Percentiles rank a stretch among this genome's conserved stretches.
Conservation (phyloP, 2,113 vertebrate species). For the Stigmatopora argus region DNA sequence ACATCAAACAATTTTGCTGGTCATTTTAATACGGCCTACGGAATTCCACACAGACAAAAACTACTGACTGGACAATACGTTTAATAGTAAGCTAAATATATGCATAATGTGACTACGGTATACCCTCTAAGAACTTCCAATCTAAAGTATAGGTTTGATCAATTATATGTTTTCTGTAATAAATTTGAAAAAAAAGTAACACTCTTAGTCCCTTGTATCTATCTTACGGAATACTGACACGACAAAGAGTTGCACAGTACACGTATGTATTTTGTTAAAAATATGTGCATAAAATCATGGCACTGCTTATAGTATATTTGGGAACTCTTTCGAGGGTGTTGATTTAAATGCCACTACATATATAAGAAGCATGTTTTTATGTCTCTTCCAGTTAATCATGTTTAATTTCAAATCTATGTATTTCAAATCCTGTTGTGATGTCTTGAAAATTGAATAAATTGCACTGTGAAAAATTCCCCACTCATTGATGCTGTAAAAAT, state of each 20-base stretch:
- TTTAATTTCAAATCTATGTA: constrained; percentile 16
- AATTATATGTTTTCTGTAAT: constrained; percentile 1
- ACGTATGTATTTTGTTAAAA: background rate
- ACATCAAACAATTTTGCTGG: background rate
- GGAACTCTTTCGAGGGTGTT: background rate
- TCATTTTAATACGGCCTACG: background rate
- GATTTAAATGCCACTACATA: background rate
- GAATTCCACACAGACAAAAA: background rate
- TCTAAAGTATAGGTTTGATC: constrained; percentile 1
- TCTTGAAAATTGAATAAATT: constrained; percentile 46
- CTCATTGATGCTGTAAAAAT: constrained; percentile 16
- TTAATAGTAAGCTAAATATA: background rate
- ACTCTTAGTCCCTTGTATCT: background rate
- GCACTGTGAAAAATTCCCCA: constrained; percentile 35
- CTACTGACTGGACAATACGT: background rate
- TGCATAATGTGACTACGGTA: background rate
- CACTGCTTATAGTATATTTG: background rate
- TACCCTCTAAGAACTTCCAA: background rate
- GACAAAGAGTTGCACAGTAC: constrained; percentile 12
- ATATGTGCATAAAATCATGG: background rate
- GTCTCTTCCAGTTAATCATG: constrained; percentile 5
- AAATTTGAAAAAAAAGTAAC: background rate
- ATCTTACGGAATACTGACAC: background rate
- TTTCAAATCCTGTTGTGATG: constrained; percentile 39
- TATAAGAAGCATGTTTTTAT: constrained; percentile 26